phyloP scores from a whole-genome alignment of 2,113 vertebrate genomes.

The Geothlypis trichas region DNA sequence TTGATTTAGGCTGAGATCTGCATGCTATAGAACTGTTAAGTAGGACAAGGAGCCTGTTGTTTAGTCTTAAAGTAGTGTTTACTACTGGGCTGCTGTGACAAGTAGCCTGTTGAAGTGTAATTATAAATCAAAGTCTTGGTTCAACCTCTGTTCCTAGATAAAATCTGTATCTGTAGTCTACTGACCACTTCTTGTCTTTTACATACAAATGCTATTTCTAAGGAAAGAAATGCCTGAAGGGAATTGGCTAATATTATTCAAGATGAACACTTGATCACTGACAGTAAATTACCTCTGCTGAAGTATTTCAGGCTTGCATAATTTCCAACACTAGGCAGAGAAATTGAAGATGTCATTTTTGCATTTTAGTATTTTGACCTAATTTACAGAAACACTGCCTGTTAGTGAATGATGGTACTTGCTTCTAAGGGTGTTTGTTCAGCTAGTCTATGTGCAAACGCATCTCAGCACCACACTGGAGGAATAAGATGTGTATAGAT shows the following conservation, averaged over 20 bases:
- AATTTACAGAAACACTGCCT: neutral
- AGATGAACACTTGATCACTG: slow-evolving; percentile 38
- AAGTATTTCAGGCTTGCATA: slow-evolving; percentile 43
- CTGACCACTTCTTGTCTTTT: slow-evolving; percentile 46
- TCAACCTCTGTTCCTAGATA: slow-evolving; percentile 24
- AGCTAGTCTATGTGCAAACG: neutral
- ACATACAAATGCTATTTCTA: slow-evolving; percentile 50
- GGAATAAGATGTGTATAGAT: neutral
- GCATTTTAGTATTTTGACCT: neutral
- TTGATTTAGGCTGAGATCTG: neutral
- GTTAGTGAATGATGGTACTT: neutral
- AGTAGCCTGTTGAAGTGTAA: slow-evolving; percentile 57
- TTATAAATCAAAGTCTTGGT: slow-evolving; percentile 37
- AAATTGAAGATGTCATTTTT: neutral
- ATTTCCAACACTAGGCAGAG: neutral
- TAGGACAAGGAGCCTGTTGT: neutral
- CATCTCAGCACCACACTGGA: neutral
- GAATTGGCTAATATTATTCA: slow-evolving; percentile 39
- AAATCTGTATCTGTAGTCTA: slow-evolving; percentile 50
- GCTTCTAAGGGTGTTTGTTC: neutral
- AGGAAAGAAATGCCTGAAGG: slow-evolving; percentile 54
- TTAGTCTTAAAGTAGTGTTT: neutral
- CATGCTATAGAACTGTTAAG: neutral
- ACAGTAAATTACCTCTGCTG: slow-evolving; percentile 12
- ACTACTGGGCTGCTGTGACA: slow-evolving; percentile 28